Conservation (phyloP, 2,797 vertebrate species). For the Lithobates pipiens region DNA sequence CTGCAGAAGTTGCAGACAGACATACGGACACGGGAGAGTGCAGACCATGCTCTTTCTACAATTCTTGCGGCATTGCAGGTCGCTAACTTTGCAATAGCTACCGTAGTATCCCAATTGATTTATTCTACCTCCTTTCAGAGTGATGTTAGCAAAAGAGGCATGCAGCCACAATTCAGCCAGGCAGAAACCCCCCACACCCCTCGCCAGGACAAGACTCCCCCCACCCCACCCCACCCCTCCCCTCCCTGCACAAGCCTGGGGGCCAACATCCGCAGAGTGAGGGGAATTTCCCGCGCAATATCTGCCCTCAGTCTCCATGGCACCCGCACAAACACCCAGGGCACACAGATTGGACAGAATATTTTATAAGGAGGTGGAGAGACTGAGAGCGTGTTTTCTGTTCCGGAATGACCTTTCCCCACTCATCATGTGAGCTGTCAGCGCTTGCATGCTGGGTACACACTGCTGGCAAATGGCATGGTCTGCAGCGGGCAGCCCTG, state of each 20-base stretch:
- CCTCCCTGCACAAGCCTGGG: constrained; percentile 21
- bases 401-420: constrained; percentile 52
- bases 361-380: constrained; percentile 52
- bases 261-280: constrained; percentile 52
- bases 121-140: constrained; percentile 19
- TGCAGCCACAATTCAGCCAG: constrained; percentile 34
- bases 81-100: neutral
- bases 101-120: neutral
- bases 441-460: neutral
- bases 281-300: constrained; percentile 60
- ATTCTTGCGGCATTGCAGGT: neutral
- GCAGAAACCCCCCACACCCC: constrained; percentile 38
- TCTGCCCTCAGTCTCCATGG: constrained; percentile 62
- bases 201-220: constrained; percentile 20
- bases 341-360: constrained; percentile 49
- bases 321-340: constrained; percentile 56
- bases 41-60: neutral
- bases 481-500: neutral
- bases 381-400: constrained; percentile 26
- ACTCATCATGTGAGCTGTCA: constrained; percentile 35
- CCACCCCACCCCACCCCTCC: constrained; percentile 8
- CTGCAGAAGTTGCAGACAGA: constrained; percentile 8
- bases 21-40: neutral
- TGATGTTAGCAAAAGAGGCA: constrained; percentile 40
- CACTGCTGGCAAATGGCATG: neutral